phyloP scores from a whole-genome alignment of 2,113 vertebrate genomes.

The Ceuthmochares aereus region DNA sequence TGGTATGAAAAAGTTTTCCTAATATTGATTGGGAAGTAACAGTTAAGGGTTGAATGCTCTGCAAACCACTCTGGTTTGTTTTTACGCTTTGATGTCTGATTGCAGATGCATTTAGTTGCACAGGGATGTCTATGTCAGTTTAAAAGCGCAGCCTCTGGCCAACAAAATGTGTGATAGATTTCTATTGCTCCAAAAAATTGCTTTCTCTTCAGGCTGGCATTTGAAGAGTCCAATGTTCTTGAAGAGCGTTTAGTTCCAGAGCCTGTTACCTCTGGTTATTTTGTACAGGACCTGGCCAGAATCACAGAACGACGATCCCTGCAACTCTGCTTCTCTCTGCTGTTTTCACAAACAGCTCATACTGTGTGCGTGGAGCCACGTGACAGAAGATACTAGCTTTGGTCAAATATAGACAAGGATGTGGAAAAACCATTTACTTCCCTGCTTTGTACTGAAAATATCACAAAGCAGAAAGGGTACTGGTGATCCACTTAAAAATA shows the following conservation, averaged over 20 bases:
- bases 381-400: not conserved
- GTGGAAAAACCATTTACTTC: not conserved
- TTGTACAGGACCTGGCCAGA: not conserved
- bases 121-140: not conserved
- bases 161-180: not conserved
- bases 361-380: rapidly evolving
- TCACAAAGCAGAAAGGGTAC: not conserved
- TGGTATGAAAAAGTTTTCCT: not conserved
- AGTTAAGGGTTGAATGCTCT: not conserved
- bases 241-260: not conserved
- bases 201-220: rapidly evolving
- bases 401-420: not conserved
- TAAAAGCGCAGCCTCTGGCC: not conserved
- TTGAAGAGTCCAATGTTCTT: not conserved
- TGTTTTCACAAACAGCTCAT: not conserved
- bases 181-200: not conserved
- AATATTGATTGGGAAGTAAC: not conserved
- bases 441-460: not conserved
- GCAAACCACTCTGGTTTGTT: not conserved
- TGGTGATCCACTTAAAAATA: rapidly evolving
- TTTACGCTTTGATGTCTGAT: not conserved
- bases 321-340: not conserved
- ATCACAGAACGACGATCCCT: rapidly evolving
- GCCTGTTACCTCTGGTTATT: not conserved
- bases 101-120: not conserved